phyloP scores from a whole-genome alignment of 2,888 invertebrate genomes.

The Hypsopygia costalis region DNA sequence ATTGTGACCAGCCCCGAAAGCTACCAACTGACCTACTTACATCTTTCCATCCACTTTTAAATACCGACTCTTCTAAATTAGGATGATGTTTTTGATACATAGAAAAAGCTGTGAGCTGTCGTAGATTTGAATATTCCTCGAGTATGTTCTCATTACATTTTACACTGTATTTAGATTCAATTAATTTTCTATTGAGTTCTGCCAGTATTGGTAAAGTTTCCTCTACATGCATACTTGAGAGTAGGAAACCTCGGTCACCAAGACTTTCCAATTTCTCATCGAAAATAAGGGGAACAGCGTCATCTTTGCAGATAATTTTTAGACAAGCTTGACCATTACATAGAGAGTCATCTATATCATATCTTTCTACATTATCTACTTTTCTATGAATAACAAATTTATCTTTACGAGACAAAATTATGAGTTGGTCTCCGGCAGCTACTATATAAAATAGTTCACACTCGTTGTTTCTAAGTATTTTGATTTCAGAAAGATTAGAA shows the following conservation, averaged over 20 bases:
- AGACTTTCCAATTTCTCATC: slow-evolving; percentile 51
- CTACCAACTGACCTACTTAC: no score
- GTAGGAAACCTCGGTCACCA: slow-evolving; percentile 21
- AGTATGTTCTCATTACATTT: slow-evolving; percentile 43
- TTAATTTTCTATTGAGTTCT: slow-evolving; percentile 49
- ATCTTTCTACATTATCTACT: slow-evolving; percentile 41
- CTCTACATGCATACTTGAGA: slow-evolving; percentile 19
- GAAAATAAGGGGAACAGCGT: slow-evolving; percentile 54
- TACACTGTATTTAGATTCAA: slow-evolving; percentile 48
- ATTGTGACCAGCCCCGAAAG: no score
- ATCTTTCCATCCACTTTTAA: slow-evolving; percentile 29
- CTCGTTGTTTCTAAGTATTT: slow-evolving; percentile 44
- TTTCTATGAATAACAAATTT: slow-evolving; percentile 31
- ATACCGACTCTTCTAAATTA: slow-evolving; percentile 33
- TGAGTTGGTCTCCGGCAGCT: slow-evolving; percentile 32
- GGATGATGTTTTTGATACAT: slow-evolving; percentile 39
- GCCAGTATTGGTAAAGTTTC: slow-evolving; percentile 36
- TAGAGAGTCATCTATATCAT: slow-evolving; percentile 37
- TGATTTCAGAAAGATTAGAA: slow-evolving; percentile 32
- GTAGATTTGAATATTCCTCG: slow-evolving; percentile 38
- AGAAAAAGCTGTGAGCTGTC: slow-evolving; percentile 44
- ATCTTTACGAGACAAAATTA: slow-evolving; percentile 41
- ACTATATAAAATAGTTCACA: slow-evolving; percentile 55
- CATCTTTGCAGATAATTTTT: slow-evolving; percentile 44
- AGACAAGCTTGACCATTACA: slow-evolving; percentile 45